phyloP scores from a whole-genome alignment of 2,888 invertebrate species.

The Epiblema foenella region DNA sequence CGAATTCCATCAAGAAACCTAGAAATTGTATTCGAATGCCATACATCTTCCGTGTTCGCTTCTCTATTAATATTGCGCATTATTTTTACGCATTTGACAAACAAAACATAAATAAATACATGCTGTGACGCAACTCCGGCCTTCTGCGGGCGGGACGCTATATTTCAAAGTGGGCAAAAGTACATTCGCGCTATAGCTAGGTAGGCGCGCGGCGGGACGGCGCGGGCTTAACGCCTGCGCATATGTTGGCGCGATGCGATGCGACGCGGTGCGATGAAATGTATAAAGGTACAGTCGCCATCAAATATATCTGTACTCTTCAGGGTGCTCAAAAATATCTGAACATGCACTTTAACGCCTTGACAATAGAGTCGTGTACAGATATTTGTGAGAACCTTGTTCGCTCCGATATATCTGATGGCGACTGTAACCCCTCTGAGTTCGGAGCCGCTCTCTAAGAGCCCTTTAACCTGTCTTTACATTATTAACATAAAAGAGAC shows the following conservation, averaged over 20 bases:
- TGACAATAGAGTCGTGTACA: too few species aligned
- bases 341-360: too few species aligned
- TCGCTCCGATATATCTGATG: too few species aligned
- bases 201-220: conserved; percentile 81
- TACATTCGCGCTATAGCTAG: conserved; percentile 84
- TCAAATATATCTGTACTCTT: too few species aligned
- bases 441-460: too few species aligned
- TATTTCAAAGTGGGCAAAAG: conserved; percentile 85
- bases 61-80: background rate
- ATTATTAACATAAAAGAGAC: too few species aligned
- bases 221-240: conserved; percentile 62
- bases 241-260: conserved; percentile 7
- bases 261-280: conserved; percentile 8
- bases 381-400: too few species aligned
- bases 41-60: background rate
- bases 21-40: background rate
- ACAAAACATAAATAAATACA: conserved; percentile 29
- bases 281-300: too few species aligned
- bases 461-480: too few species aligned
- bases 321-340: too few species aligned
- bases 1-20: background rate
- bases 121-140: conserved; percentile 58
- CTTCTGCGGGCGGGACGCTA: conserved; percentile 64
- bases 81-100: conserved; percentile 24
- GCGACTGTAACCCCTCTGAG: too few species aligned